phyloP scores from a whole-genome alignment of 2,888 invertebrate genomes.

The Tuberolachnus salignus region DNA sequence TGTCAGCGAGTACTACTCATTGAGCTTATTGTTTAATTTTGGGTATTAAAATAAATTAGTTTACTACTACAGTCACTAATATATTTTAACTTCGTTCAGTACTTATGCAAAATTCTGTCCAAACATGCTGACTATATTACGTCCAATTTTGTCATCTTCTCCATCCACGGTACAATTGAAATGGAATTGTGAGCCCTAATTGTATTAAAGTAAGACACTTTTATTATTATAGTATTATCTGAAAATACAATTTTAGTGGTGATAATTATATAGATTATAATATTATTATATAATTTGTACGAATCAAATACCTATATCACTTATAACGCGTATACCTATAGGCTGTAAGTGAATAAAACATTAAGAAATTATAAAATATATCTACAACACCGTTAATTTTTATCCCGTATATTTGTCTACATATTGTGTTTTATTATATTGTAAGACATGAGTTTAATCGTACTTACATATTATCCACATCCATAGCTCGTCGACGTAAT shows the following conservation, averaged over 20 bases:
- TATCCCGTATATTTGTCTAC: not conserved
- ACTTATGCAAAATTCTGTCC: not conserved
- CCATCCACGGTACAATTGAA: not conserved
- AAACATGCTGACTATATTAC: constrained; percentile 4
- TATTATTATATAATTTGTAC: not conserved
- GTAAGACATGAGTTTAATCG: not conserved
- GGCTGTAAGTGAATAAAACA: not conserved
- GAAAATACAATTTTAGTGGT: not conserved
- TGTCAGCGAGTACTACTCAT: not conserved
- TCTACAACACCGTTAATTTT: not conserved
- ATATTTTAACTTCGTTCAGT: not conserved
- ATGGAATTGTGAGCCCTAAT: not conserved
- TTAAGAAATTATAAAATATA: not conserved
- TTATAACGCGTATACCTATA: not conserved
- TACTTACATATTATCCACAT: constrained; percentile 7
- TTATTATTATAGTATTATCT: not conserved
- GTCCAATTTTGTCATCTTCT: constrained; percentile 28
- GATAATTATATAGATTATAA: not conserved
- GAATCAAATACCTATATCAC: not conserved
- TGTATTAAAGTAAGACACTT: not conserved
- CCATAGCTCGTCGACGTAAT: constrained; percentile 25
- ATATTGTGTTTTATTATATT: not conserved
- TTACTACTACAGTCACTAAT: not conserved
- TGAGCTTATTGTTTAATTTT: constrained; percentile 20
- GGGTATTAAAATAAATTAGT: not conserved